Evolutionary conservation across 1,140 invertebrate species (phyloP).

Genomic region (Heliconius himera): DNA sequence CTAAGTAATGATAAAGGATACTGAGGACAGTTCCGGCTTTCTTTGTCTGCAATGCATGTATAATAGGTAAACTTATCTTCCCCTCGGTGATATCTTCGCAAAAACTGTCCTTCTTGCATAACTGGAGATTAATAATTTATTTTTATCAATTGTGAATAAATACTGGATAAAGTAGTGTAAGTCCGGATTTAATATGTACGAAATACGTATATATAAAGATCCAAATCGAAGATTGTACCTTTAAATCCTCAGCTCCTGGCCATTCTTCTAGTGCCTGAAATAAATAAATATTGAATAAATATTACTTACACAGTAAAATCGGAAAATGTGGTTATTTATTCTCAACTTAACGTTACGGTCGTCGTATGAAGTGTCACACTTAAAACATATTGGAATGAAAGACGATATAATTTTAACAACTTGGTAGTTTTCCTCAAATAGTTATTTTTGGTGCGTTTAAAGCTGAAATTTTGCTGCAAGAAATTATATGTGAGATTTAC

Average conservation of each 20-base stretch:
- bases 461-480: too few species aligned
- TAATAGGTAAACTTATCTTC: slow-evolving; percentile 38
- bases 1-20: slow-evolving; percentile 32
- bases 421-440: too few species aligned
- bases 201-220: background rate
- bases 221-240: background rate
- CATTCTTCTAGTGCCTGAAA: slow-evolving; percentile 36
- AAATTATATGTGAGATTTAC: too few species aligned
- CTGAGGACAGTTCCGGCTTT: slow-evolving; percentile 19
- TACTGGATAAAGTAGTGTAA: too few species aligned
- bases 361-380: too few species aligned
- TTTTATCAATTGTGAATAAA: background rate
- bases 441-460: too few species aligned
- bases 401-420: too few species aligned
- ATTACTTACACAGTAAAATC: too few species aligned
- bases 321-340: too few species aligned
- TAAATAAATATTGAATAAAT: too few species aligned
- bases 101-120: slow-evolving; percentile 21
- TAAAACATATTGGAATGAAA: too few species aligned
- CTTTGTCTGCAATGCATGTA: slow-evolving; percentile 35
- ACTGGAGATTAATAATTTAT: background rate
- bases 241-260: background rate
- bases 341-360: too few species aligned
- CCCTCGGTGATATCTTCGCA: slow-evolving; percentile 41
- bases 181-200: background rate